These are phyloP conservation scores for Zeugodacus cucurbitae DNA, from an alignment of 1,140 invertebrate species.

Conservation along the genomic window DNA sequence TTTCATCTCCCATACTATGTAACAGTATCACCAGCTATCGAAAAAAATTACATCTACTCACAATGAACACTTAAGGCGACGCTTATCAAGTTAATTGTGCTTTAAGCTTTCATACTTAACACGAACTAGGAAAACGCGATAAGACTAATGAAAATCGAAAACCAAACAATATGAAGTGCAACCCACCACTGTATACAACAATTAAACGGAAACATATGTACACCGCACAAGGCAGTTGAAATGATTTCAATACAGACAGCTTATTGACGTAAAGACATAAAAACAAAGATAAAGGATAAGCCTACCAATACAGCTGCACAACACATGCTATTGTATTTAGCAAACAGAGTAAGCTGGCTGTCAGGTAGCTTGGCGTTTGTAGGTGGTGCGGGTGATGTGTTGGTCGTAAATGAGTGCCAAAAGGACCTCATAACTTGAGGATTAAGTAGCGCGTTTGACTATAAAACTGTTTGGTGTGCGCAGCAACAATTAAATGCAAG, in stretches of 20 bases:
- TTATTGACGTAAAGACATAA: conserved; percentile 10
- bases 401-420: conserved; percentile 8
- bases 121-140: background rate
- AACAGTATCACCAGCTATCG: background rate
- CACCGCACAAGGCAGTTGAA: background rate
- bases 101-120: background rate
- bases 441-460: conserved; percentile 48
- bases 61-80: background rate
- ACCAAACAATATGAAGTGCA: background rate
- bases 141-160: conserved; percentile 19
- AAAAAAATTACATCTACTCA: background rate
- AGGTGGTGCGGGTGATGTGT: background rate
- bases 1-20: too few relatives aligned
- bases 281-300: conserved; percentile 37
- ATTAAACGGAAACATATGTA: background rate
- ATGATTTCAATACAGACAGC: background rate
- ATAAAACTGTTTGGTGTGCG: conserved; percentile 55
- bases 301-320: background rate
- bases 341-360: background rate
- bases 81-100: background rate
- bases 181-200: background rate
- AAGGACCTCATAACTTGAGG: conserved; percentile 52
- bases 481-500: conserved; percentile 61
- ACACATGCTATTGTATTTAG: background rate
- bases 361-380: background rate